Evolutionary conservation across 1,140 invertebrate species (phyloP), one percentile per base, ranked within the genome.

Genomic region (Polyergus mexicanus): DNA sequence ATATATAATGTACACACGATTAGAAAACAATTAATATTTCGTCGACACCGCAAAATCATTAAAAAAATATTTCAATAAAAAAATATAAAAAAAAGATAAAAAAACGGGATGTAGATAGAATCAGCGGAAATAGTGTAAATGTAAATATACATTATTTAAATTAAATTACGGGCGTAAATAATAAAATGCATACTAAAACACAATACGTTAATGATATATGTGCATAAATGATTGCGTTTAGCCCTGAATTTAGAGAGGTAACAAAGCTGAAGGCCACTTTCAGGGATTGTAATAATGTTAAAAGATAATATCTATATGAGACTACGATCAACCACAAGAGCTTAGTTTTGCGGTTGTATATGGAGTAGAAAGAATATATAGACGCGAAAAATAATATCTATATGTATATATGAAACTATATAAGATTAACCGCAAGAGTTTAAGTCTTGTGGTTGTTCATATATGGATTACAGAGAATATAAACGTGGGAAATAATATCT

Each of bases 231-330:
- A 68, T 25, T 1, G 58, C 8, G 22, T 47, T 25, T 13, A 54
- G 16, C 22, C 44, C 47, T 68, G 62, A 78, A 10, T 78, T 80
- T 80, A 68, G 76, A 80, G 63, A 80, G 76, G 63, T 56, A 16
- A 56, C 22, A 80, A 22, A 44, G 5, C 51, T 1, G 44, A 80
- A 80, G 63, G 44, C 6, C 32, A 10, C 32, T 47, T 58, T 75
- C 22, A 75, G 0, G 28, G 7, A 10, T n/a, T 56, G 32, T 72
- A 56, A 74, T 13, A 1, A 35, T 10, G 2, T 6, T 22, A 16
- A 72, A 72, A 4, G 28, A 72, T 72, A 51, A 19, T 58, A 56
- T 56, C 54, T 56, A 19, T 56, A 56, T n/a, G 19, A 56, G 44
- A 47, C 11, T 22, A 56, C 22, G 56, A 58, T 58, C n/a, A 58